Evolutionary conservation across 23 tunicate species (phyloP), one percentile per base, ranked within the genome.

Genomic region (Ascidia mentula): DNA sequence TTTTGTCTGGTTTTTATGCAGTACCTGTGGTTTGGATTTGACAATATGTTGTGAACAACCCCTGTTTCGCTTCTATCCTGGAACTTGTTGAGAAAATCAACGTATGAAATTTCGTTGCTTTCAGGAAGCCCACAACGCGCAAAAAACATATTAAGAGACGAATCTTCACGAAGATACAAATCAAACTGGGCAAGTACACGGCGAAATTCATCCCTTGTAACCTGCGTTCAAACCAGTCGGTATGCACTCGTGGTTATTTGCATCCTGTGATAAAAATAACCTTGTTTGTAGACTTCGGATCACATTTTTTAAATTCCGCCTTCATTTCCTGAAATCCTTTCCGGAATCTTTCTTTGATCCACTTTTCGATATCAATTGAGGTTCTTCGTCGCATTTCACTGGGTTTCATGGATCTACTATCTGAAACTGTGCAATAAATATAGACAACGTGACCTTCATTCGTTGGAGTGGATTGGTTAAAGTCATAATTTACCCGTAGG

Each of bases 61-160:
- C 99, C 99, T 5, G 95, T 83, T 36, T 90, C 99, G 45, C 96
- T 89, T 36, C 99, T 45, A 40, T 95, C 99, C 39, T 95, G 99
- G 70, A 95, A 95, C 59, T 85, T 84, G 69, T 88, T 89, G 6
- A 95, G 79, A 59, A 95, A 90, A 33, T 70, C 60, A 0, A 79
- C 89, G 86, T 95, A 95, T 53, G 82, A 82, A 20, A 95, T 90
- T 20, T 90, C 96, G 0, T 96, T 96, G 0, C 76, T 46, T 37
- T 86, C 92, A 32, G 88, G 75, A 38, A 95, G 72, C 20, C 99
- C 94, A 45, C 96, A 86, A 0, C 99, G 79, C 1, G 96, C 89
- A 0, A 95, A 81, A 71, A 95, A 86, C 92, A 90, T 86, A 80
- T 90, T 95, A 36, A 95, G 75, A 3, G 99, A 82, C 20, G 89